A percentile compares a stretch with the other conserved stretches of the same genome.
phyloP scores from a whole-genome alignment of 2,888 invertebrate genomes.

The Chrysodeixis includens region DNA sequence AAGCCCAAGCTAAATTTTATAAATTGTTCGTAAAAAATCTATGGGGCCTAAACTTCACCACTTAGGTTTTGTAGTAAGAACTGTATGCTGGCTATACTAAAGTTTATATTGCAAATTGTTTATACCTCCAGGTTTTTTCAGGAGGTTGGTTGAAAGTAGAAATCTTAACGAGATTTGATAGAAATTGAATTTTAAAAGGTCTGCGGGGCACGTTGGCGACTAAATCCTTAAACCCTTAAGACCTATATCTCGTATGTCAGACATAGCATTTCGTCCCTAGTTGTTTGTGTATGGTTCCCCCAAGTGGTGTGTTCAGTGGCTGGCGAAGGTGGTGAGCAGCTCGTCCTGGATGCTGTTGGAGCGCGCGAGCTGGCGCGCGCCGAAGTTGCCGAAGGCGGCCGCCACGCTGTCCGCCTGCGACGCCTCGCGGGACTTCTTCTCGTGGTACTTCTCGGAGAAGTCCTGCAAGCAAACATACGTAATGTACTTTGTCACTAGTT shows the following conservation, averaged over 20 bases:
- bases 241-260: not conserved
- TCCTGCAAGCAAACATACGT: slow-evolving; percentile 83
- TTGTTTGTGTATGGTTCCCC: not conserved
- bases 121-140: too few relatives aligned
- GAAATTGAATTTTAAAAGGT: not conserved
- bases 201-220: not conserved
- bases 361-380: slow-evolving; percentile 90
- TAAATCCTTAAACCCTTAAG: not conserved
- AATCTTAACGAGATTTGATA: not conserved
- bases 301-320: slow-evolving; percentile 60
- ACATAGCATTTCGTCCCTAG: not conserved
- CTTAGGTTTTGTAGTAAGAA: slow-evolving; percentile 11
- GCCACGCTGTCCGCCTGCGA: slow-evolving; percentile 89
- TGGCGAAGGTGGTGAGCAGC: slow-evolving; percentile 88
- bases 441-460: slow-evolving; percentile 95
- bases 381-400: slow-evolving; percentile 88
- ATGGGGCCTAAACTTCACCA: slow-evolving; percentile 45
- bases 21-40: slow-evolving; percentile 52
- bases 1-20: slow-evolving; percentile 47
- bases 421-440: slow-evolving; percentile 90
- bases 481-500: not conserved
- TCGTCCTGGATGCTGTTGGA: slow-evolving; percentile 96
- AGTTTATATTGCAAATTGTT: not conserved
- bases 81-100: slow-evolving; percentile 18
- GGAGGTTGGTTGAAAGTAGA: too few relatives aligned